Conservation (phyloP, 2,113 vertebrate species). For the Thamnophis sirtalis region DNA sequence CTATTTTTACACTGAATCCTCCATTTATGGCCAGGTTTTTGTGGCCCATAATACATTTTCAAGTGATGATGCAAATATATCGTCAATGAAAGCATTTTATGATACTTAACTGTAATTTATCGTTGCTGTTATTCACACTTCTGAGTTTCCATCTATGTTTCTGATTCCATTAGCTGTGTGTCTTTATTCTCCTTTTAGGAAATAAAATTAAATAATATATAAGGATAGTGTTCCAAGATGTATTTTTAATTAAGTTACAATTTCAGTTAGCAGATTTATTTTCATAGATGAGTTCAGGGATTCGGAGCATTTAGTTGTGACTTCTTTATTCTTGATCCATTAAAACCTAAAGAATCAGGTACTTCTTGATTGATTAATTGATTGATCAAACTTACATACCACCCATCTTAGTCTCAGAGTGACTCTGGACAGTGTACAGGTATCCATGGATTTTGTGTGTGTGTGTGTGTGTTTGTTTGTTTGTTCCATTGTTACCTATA, state of each 20-base stretch:
- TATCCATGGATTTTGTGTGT: no score
- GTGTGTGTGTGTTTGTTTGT: background rate
- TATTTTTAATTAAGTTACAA: background rate
- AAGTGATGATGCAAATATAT: background rate
- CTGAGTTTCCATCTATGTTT: background rate
- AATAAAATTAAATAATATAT: background rate
- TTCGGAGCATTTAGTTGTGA: background rate
- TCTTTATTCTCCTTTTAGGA: background rate
- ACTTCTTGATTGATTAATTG: background rate
- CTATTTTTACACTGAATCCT: background rate
- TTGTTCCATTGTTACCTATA: no score
- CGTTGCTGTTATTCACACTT: background rate
- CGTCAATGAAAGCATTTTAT: background rate
- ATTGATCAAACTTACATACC: no score
- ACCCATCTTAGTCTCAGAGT: no score
- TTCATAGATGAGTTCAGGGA: background rate
- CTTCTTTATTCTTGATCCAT: background rate
- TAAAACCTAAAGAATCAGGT: background rate
- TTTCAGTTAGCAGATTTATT: background rate
- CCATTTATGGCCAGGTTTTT: background rate
- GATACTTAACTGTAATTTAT: background rate
- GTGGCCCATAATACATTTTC: background rate
- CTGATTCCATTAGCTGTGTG: background rate
- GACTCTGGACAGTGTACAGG: no score
- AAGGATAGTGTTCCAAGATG: background rate